Base-by-base conservation (phyloP, 2,113 vertebrate genomes). In the Cyanocitta stelleri region DNA sequence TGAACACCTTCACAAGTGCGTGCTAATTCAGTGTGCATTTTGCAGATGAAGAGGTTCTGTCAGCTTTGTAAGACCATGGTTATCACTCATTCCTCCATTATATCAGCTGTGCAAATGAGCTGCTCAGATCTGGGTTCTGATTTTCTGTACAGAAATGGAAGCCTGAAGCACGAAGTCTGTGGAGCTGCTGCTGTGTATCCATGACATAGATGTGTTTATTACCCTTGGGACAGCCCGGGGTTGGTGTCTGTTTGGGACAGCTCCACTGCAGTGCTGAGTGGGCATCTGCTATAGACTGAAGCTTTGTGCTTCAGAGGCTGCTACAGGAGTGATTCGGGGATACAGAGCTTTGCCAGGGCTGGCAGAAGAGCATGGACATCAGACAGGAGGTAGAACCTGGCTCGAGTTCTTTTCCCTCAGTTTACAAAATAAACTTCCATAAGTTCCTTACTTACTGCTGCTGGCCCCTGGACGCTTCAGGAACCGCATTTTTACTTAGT, bases 121-220 rank as follows among this genome's bases (percentile, higher is more conserved):
- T 67, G 19, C 63, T 63, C 18, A 21, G 33, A 14, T 5, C 51
- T 8, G 30, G n/a, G 7, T 51, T 27, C 29, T 30, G 43, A 0
- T 73, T 67, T 62, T 54, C 43, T 37, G 1, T 46, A 3, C 16
- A 1, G 17, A 13, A 3, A 3, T 23, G 41, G 62, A 51, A 83
- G 16, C 11, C 49, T 22, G 59, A 64, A 68, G 82, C 67, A 59
- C 12, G 0, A 3, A n/a, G 41, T 30, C 32, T 10, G 35, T 20
- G 29, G 66, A 37, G n/a, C 7, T 83, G 63, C 37, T 74, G 59
- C 17, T 46, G 24, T 37, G 10, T 30, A 4, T 39, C 43, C 0
- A 0, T 27, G 20, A 4, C 3, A 5, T 3, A 1, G 26, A 1
- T 14, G 51, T 0, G 0, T 49, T 49, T 86, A 32, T 33, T 26